These are phyloP conservation scores for Prorops nasuta DNA, from an alignment of 1,140 invertebrate genomes.

Conservation along the genomic window DNA sequence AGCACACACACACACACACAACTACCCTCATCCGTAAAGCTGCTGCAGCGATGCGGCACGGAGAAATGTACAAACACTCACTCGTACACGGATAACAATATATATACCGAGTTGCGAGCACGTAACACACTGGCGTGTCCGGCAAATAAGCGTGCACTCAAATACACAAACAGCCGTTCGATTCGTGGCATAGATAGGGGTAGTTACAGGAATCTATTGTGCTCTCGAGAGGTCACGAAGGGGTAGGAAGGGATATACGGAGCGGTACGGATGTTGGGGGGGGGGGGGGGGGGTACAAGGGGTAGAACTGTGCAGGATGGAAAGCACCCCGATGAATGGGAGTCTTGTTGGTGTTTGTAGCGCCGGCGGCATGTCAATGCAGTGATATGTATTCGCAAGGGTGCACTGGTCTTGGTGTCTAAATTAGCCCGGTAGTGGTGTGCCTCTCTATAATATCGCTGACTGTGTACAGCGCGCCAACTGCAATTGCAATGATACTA, in stretches of 20 bases:
- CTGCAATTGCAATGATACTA: too few species aligned
- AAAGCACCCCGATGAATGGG: conserved; percentile 33
- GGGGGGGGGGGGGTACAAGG: conserved; percentile 8
- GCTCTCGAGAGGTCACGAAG: conserved; percentile 35
- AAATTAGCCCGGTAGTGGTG: too few species aligned
- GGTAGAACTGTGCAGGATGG: conserved; percentile 4
- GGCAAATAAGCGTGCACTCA: conserved; percentile 43
- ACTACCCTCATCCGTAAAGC: too few species aligned
- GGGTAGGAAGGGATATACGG: conserved; percentile 3
- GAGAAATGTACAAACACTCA: too few species aligned
- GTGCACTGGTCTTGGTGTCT: too few species aligned
- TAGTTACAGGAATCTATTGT: conserved; percentile 47
- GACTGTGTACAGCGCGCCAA: too few species aligned
- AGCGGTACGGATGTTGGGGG: conserved; percentile 3
- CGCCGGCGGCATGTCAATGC: too few species aligned
- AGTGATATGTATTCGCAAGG: too few species aligned
- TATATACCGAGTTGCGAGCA: background rate
- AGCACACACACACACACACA: too few species aligned
- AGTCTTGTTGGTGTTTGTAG: conserved; percentile 7
- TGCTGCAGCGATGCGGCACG: too few species aligned
- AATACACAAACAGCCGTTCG: conserved; percentile 42
- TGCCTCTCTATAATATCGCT: too few species aligned
- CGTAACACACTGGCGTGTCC: conserved; percentile 28
- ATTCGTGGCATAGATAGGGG: conserved; percentile 37
- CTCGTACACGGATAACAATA: too few species aligned